These are phyloP conservation scores for Brachyptera risi DNA, from an alignment of 2,888 invertebrate genomes.

Conservation along the genomic window DNA sequence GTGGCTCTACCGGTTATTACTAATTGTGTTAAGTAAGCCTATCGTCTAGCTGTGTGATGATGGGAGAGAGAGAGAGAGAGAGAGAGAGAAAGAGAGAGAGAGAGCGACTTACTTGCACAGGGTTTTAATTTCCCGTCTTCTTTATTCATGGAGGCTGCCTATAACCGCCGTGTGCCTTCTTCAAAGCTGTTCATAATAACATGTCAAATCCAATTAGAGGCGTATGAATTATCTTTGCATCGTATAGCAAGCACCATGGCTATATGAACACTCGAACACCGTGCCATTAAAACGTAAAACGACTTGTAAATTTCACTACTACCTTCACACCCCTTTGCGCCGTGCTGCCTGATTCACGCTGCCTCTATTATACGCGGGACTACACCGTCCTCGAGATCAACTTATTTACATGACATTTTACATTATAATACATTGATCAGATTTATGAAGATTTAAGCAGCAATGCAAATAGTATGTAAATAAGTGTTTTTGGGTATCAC, in stretches of 20 bases:
- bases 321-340: neutral
- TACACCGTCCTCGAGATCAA: neutral
- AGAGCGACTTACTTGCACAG: too few species aligned
- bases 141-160: slow-evolving; percentile 16
- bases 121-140: slow-evolving; percentile 28
- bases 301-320: slow-evolving; percentile 10
- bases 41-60: too few species aligned
- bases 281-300: slow-evolving; percentile 15
- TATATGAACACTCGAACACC: neutral
- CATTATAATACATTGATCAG: too few species aligned
- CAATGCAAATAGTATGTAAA: too few species aligned
- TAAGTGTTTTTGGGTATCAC: too few species aligned
- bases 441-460: too few species aligned
- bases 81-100: slow-evolving; percentile 10
- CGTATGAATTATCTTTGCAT: slow-evolving; percentile 16
- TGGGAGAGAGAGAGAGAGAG: neutral
- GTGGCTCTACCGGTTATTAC: too few species aligned
- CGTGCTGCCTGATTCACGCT: neutral
- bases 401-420: too few species aligned
- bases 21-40: slow-evolving; percentile 19
- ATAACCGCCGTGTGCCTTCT: neutral
- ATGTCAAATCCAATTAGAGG: slow-evolving; percentile 18
- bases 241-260: too few species aligned
- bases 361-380: neutral
- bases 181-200: slow-evolving; percentile 7